Evolutionary conservation across 2,113 vertebrate genomes (phyloP).

Genomic region (Ammodytes marinus): DNA sequence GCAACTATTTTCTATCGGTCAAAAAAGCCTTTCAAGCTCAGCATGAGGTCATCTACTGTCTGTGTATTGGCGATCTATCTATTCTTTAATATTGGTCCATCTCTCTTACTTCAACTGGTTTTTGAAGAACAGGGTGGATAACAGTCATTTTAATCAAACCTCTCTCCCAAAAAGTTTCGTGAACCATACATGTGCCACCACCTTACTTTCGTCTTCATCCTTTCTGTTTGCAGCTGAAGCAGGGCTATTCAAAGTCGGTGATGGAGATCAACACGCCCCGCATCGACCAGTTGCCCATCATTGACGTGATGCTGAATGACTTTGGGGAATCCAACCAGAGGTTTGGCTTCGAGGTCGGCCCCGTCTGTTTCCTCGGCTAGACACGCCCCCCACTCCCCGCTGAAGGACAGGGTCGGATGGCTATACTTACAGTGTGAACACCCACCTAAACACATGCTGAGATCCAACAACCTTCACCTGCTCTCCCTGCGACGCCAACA

Average conservation of each 20-base stretch:
- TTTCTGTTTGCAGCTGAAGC: slow-evolving; percentile 86
- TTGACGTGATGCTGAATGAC: slow-evolving; percentile 99
- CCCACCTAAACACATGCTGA: slow-evolving; percentile 56
- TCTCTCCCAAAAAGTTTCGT: background rate
- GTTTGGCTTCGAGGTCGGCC: slow-evolving; percentile 98
- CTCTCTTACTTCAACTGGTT: too few relatives aligned
- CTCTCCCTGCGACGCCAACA: slow-evolving; percentile 54
- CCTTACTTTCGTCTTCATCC: background rate
- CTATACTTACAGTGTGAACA: slow-evolving; percentile 60
- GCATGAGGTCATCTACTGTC: too few relatives aligned
- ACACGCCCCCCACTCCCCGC: slow-evolving; percentile 85
- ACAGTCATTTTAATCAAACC: background rate
- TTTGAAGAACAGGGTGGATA: too few relatives aligned
- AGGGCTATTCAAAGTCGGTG: slow-evolving; percentile 93
- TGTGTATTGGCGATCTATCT: too few relatives aligned
- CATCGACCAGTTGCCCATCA: slow-evolving; percentile 97
- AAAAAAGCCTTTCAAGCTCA: too few relatives aligned
- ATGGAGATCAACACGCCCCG: slow-evolving; percentile 98
- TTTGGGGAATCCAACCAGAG: slow-evolving; percentile 98
- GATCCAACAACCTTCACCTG: slow-evolving; percentile 61
- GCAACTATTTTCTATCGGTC: too few relatives aligned
- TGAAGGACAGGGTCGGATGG: slow-evolving; percentile 83
- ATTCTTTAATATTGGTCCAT: too few relatives aligned
- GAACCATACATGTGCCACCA: background rate
- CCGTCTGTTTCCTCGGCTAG: slow-evolving; percentile 98